phyloP scores from a whole-genome alignment of 2,113 vertebrate species.

The Callocephalon fimbriatum region DNA sequence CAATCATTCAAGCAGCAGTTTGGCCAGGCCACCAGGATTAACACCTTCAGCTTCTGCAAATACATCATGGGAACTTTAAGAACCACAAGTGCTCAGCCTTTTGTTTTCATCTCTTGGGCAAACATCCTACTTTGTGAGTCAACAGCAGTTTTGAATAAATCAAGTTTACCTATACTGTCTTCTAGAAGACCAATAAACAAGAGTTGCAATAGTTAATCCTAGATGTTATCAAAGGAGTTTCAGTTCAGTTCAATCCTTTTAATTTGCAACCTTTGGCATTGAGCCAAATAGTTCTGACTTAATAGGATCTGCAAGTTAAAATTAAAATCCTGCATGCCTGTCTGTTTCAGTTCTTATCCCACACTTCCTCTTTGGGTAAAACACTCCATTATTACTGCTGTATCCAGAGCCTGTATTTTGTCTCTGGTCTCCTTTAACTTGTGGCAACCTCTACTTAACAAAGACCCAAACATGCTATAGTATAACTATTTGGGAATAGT shows the following conservation, averaged over 20 bases:
- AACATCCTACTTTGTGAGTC: neutral
- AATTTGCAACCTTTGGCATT: neutral
- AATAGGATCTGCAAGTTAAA: conserved; percentile 33
- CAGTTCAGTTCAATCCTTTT: neutral
- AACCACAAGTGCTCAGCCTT: neutral
- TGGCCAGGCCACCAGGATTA: neutral
- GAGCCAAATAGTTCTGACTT: conserved; percentile 21
- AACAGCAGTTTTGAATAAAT: neutral
- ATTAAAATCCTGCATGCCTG: conserved; percentile 17
- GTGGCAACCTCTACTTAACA: neutral
- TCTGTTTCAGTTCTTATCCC: neutral
- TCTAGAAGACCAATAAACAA: neutral
- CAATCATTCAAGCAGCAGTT: neutral
- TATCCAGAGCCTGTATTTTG: neutral
- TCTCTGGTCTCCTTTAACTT: neutral
- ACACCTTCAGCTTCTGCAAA: conserved; percentile 14
- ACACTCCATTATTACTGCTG: neutral
- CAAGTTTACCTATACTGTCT: neutral
- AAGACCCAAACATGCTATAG: neutral
- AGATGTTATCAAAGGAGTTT: neutral
- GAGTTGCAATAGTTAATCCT: neutral
- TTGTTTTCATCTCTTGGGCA: neutral
- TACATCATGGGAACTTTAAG: neutral
- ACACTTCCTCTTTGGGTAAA: neutral
- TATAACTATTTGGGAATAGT: neutral